A percentile compares a stretch with the other conserved stretches of the same genome.
phyloP scores from a whole-genome alignment of 2,797 vertebrate species.

The Ctenopoma kingsleyae region DNA sequence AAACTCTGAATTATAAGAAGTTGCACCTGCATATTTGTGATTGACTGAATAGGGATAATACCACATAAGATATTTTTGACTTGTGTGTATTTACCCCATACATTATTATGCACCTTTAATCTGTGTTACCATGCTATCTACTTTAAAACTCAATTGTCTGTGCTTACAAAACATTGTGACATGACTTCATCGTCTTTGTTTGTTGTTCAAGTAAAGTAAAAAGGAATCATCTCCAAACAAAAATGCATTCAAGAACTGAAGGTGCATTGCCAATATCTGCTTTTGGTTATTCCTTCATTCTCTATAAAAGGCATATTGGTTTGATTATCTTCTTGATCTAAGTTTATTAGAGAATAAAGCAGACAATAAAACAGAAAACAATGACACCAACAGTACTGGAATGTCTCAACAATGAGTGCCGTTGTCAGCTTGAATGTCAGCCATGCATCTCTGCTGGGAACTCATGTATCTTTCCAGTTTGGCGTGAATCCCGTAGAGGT shows the following conservation, averaged over 20 bases:
- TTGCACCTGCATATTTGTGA: too few relatives aligned
- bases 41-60: background rate
- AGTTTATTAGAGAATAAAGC: slow-evolving; percentile 43
- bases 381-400: slow-evolving; percentile 33
- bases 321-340: slow-evolving; percentile 42
- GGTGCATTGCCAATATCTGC: slow-evolving; percentile 28
- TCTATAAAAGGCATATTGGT: slow-evolving; percentile 46
- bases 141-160: background rate
- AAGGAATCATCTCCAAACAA: slow-evolving; percentile 16
- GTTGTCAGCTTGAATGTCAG: slow-evolving; percentile 54
- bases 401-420: slow-evolving; percentile 52
- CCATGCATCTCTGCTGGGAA: slow-evolving; percentile 58
- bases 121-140: background rate
- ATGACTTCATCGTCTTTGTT: slow-evolving; percentile 5
- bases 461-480: slow-evolving; percentile 55
- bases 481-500: slow-evolving; percentile 44
- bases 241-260: slow-evolving; percentile 16
- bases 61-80: background rate
- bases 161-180: background rate
- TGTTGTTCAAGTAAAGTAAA: slow-evolving; percentile 3
- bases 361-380: slow-evolving; percentile 39
- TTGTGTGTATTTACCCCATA: slow-evolving; percentile 9
- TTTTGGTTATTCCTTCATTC: slow-evolving; percentile 38
- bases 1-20: too few relatives aligned
- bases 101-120: background rate